These are phyloP conservation scores for Oxyteleia sp. DNA, from an alignment of 2,888 invertebrate species.

Conservation along the genomic window DNA sequence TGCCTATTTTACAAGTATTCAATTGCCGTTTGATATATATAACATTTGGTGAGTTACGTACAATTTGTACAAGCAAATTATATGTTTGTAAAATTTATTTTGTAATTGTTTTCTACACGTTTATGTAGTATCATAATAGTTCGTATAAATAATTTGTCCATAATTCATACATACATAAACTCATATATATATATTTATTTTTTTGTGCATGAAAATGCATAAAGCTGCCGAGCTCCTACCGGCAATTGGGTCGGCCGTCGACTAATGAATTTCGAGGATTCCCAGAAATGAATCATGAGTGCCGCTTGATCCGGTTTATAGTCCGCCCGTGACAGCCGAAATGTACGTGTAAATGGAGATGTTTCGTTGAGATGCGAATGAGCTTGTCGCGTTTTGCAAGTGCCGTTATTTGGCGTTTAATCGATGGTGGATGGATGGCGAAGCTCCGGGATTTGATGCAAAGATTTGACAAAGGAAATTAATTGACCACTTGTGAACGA, in stretches of 20 bases:
- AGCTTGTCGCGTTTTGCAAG: constrained; percentile 19
- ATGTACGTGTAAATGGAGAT: constrained; percentile 44
- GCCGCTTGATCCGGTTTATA: constrained; percentile 26
- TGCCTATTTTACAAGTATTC: too few species aligned
- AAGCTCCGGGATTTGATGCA: neutral
- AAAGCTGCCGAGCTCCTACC: too few species aligned
- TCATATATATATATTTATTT: too few species aligned
- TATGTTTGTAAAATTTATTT: too few species aligned
- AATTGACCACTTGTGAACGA: constrained; percentile 12
- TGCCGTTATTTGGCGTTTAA: constrained; percentile 19
- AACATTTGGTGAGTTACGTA: too few species aligned
- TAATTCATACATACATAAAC: too few species aligned
- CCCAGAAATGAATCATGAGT: constrained; percentile 34
- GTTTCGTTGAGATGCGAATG: constrained; percentile 21
- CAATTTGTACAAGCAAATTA: too few species aligned
- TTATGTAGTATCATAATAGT: too few species aligned
- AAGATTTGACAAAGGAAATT: constrained; percentile 10
- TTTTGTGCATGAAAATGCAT: too few species aligned
- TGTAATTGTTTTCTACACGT: too few species aligned
- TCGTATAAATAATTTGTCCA: too few species aligned
- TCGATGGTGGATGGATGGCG: constrained; percentile 1
- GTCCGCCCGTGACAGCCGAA: constrained; percentile 14
- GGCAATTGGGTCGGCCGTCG: constrained; percentile 30
- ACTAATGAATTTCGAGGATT: constrained; percentile 33
- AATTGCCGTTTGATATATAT: too few species aligned